Evolutionary conservation across 1,140 invertebrate species (phyloP), one percentile per base, ranked within the genome.

Genomic region (Pristionchus pacificus): DNA sequence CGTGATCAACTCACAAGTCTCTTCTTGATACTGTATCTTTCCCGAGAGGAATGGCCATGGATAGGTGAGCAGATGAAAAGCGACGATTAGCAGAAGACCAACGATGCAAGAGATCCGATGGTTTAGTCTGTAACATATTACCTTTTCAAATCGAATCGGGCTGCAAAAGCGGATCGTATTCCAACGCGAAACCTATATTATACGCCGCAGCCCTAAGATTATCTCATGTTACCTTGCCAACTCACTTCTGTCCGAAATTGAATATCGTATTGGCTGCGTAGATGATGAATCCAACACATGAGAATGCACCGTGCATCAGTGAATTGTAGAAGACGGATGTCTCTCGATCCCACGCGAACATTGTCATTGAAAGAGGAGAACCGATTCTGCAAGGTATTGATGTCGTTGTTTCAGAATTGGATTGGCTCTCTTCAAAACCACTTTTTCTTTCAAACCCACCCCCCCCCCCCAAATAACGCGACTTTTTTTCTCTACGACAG

Each of bases 21-120:
- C 38, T 49, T 49, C 38, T 19, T 49, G 38, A 49, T 49, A 49
- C 19, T 49, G 58, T n/a, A 71, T 71, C 24, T 71, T 24, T 25
- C 67, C 66, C n/a, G 69, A 28, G 13, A 69, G 55, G 24, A 31
- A 19, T 27, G 31, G 58, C 69, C 69, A 71, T n/a, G 69, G 66
- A 49, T 70, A 71, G 15, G 69, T 71, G 28, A 71, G 29, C n/a
- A 71, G 27, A 33, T 71, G 69, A 29, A 67, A 71, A 32, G 67
- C 15, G 2, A 70, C 24, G 3, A 71, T 31, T 14, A 68, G 27
- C 2, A 58, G 28, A 10, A 71, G 69, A 31, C 69, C 69, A 70
- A 58, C 55, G 10, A 71, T 71, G 28, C n/a, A 24, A 24, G 31
- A 33, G 10, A 71, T 70, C 32, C 69, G 30, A 59, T 67, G 69